Percentiles rank a stretch among this genome's conserved stretches.
Conservation (phyloP, 2,113 vertebrate genomes). For the Urocynchramus pylzowi region DNA sequence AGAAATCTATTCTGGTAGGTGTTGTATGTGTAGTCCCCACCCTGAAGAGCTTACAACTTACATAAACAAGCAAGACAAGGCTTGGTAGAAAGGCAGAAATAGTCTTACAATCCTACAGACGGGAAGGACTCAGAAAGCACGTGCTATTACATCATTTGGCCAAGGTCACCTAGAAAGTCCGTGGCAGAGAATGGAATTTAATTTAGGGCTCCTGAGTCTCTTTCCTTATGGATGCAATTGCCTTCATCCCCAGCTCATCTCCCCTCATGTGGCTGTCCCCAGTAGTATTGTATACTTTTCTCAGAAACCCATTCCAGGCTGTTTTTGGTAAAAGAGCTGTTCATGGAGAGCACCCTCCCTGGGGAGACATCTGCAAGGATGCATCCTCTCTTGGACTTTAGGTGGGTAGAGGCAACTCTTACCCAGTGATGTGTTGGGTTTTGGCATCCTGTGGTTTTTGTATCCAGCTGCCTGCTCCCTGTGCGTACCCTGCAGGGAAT, state of each 20-base stretch:
- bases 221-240: neutral
- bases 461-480: neutral
- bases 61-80: neutral
- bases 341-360: neutral
- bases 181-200: neutral
- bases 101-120: neutral
- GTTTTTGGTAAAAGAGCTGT: neutral
- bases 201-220: neutral
- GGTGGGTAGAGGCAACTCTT: neutral
- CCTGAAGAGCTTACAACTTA: neutral
- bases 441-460: neutral
- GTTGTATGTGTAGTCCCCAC: conserved; percentile 5
- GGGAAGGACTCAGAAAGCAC: neutral
- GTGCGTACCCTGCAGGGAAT: neutral
- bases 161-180: neutral
- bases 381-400: neutral
- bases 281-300: neutral
- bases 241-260: neutral
- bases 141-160: neutral
- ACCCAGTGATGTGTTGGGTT: neutral
- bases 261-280: neutral
- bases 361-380: neutral
- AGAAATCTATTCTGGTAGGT: conserved; percentile 32
- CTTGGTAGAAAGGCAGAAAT: neutral
- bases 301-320: neutral